Percentiles rank a stretch among this genome's conserved stretches.
Evolutionary conservation across 1,140 invertebrate genomes (phyloP).

Genomic region (Panonychus citri): DNA sequence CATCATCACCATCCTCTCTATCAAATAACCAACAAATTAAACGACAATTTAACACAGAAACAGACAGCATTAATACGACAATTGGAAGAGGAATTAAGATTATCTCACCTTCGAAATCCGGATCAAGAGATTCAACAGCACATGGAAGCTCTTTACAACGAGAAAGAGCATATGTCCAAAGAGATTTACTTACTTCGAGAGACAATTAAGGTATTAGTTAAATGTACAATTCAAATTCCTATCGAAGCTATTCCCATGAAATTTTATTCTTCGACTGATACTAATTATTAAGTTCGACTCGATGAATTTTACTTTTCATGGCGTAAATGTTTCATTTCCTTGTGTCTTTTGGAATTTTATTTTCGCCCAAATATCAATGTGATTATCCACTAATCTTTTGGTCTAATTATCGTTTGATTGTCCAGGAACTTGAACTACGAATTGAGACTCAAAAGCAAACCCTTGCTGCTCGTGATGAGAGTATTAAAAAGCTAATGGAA

Average conservation of each 20-base stretch:
- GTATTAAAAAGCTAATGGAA: conserved; percentile 92
- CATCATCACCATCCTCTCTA: too few species aligned
- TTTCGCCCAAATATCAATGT: too few species aligned
- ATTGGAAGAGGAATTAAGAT: conserved; percentile 62
- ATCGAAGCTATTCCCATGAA: not conserved
- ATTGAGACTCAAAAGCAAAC: conserved; percentile 97
- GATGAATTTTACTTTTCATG: too few species aligned
- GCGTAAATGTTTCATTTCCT: too few species aligned
- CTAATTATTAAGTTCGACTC: too few species aligned
- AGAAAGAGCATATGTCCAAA: conserved; percentile 79
- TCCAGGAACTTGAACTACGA: conserved; percentile 67
- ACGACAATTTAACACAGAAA: conserved; percentile 42
- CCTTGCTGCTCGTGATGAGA: conserved; percentile 76
- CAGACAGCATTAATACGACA: conserved; percentile 80
- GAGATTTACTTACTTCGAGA: conserved; percentile 83
- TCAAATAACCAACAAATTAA: too few species aligned
- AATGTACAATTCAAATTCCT: not conserved
- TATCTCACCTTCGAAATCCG: conserved; percentile 45
- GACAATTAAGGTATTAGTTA: conserved; percentile 53
- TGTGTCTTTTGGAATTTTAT: too few species aligned
- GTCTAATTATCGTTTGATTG: not conserved
- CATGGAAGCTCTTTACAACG: conserved; percentile 67
- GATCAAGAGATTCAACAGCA: conserved; percentile 72
- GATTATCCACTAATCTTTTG: not conserved
- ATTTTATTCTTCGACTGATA: not conserved